These are phyloP conservation scores for Sarcophaga subvicina DNA, from an alignment of 2,888 invertebrate genomes.

Conservation along the genomic window DNA sequence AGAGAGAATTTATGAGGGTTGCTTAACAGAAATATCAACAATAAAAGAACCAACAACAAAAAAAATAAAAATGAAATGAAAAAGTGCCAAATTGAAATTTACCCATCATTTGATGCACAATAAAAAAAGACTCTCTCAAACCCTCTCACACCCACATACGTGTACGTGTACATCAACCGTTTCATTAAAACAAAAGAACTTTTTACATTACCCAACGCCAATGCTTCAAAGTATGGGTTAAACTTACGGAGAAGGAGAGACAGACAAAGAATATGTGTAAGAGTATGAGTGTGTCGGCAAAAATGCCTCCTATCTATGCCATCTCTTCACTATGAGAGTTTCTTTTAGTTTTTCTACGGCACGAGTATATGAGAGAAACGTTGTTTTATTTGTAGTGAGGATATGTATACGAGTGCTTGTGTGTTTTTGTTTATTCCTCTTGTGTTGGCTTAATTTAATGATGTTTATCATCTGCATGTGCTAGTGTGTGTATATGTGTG, in stretches of 20 bases:
- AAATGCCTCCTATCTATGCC: too few relatives aligned
- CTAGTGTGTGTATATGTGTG: background rate
- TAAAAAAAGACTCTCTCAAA: background rate
- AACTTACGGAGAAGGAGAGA: too few relatives aligned
- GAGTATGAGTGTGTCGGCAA: too few relatives aligned
- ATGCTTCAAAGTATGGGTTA: background rate
- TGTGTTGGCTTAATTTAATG: background rate
- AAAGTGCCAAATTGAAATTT: background rate
- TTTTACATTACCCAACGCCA: background rate
- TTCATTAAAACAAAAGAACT: background rate
- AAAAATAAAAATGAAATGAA: too few relatives aligned
- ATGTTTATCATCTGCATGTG: background rate
- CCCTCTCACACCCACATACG: background rate
- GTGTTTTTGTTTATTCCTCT: background rate
- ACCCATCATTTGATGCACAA: background rate
- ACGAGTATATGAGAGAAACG: too few relatives aligned
- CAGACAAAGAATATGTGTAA: too few relatives aligned
- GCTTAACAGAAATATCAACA: too few relatives aligned
- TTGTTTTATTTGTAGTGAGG: background rate
- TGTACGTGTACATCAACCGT: background rate
- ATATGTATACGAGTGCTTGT: background rate
- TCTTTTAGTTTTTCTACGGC: too few relatives aligned
- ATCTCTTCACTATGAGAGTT: too few relatives aligned
- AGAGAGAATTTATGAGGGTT: too few relatives aligned
- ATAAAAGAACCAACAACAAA: too few relatives aligned